These are phyloP conservation scores for Lacerta viridis DNA, from an alignment of 2,797 vertebrate genomes.

Conservation along the genomic window DNA sequence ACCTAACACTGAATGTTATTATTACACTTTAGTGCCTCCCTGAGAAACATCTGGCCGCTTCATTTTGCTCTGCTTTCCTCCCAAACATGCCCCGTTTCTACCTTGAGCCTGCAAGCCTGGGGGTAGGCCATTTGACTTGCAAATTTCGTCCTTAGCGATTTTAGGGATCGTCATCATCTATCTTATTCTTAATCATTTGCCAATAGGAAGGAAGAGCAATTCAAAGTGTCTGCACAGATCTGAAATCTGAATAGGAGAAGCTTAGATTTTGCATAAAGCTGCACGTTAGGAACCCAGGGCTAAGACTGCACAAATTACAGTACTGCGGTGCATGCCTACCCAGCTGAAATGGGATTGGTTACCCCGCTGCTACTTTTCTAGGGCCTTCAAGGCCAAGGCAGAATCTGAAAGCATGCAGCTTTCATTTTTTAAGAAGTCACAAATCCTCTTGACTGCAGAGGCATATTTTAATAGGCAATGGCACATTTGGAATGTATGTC, in stretches of 20 bases:
- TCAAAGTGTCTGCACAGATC: neutral
- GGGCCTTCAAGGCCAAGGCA: neutral
- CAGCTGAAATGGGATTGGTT: too few species aligned
- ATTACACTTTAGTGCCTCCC: too few species aligned
- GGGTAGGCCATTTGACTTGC: neutral
- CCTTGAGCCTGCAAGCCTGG: neutral
- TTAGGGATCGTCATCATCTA: neutral
- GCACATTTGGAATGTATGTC: too few species aligned
- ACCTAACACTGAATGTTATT: too few species aligned
- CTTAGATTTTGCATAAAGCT: neutral
- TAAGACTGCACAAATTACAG: neutral
- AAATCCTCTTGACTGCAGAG: too few species aligned
- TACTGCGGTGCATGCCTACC: neutral
- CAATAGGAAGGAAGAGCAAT: neutral
- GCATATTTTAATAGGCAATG: too few species aligned
- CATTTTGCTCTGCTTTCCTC: neutral
- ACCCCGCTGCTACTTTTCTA: neutral
- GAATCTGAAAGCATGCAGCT: neutral
- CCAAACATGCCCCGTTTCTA: neutral
- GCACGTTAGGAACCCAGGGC: neutral
- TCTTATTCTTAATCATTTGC: neutral
- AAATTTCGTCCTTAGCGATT: neutral
- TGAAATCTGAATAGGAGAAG: neutral
- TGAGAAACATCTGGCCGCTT: too few species aligned
- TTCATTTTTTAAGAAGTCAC: neutral